These are phyloP conservation scores for Chydorus sphaericus DNA, from an alignment of 2,888 invertebrate genomes.

Conservation along the genomic window DNA sequence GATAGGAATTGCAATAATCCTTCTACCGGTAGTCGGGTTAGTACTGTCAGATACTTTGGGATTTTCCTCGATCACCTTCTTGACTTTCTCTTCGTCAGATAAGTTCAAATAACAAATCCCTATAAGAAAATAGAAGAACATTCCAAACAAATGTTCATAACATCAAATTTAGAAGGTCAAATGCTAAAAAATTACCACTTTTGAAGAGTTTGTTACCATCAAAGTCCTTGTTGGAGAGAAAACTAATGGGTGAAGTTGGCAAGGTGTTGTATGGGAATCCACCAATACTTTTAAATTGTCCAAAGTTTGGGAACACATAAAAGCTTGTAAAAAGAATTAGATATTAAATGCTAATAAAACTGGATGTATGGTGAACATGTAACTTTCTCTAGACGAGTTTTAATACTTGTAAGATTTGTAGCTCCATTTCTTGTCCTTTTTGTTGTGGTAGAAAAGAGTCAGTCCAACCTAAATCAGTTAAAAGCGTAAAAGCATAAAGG, in stretches of 20 bases:
- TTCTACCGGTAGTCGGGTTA: no score
- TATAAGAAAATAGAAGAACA: no score
- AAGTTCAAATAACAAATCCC: conserved; percentile 62
- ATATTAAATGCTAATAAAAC: no score
- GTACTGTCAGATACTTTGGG: conserved; percentile 35
- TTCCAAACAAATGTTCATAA: no score
- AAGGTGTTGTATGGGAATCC: conserved; percentile 52
- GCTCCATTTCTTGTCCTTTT: conserved; percentile 24
- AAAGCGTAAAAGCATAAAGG: no score
- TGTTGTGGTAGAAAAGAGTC: conserved; percentile 30
- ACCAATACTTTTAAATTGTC: conserved; percentile 20
- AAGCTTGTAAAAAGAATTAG: no score
- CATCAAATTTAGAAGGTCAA: no score
- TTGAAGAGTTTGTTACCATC: conserved; percentile 74
- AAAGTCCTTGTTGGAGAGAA: conserved; percentile 59
- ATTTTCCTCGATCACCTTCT: conserved; percentile 42
- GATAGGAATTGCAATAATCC: no score
- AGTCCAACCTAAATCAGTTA: conserved; percentile 36
- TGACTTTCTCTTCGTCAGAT: conserved; percentile 45
- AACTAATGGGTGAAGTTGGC: conserved; percentile 64
- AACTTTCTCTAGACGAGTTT: no score
- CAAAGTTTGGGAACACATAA: conserved; percentile 26
- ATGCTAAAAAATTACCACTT: conserved; percentile 38
- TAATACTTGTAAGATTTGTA: conserved; percentile 24
- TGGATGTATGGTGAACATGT: no score